Evolutionary conservation across 1,140 invertebrate species (phyloP), one percentile per base, ranked within the genome.

Genomic region (Venturia canescens): DNA sequence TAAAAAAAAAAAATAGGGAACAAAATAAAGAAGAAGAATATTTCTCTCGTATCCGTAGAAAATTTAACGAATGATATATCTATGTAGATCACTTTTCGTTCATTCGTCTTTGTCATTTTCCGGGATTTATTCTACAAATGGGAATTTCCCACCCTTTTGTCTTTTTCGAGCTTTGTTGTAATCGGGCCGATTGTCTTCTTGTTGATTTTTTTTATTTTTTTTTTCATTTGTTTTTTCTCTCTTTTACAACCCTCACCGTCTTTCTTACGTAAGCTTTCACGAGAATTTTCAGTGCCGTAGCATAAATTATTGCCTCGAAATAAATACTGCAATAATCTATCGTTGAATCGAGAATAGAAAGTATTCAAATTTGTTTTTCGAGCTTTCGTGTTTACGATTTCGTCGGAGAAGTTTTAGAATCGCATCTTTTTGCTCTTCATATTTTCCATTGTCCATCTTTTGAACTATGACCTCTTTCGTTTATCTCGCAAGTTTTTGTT

Each of bases 171-270:
- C 70, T 72, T 44, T 50, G n/a, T 72, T 21, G 18, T 70, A 27
- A 31, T 70, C 38, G 38, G 38, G 38, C 7, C 13, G 38, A 70
- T 38, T 18, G 67, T 70, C 38, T 44, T 44, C 13, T 44, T 44
- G 38, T 44, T 44, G 63, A 66, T 11, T 70, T 38, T 38, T 70
- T 70, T 38, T 70, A 4, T 29, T 69, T 21, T 23, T 70, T 27
- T 31, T 3, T n/a, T 66, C 21, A 7, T n/a, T n/a, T n/a, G n/a
- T n/a, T n/a, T n/a, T n/a, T n/a, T n/a, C n/a, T n/a, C n/a, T n/a
- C n/a, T n/a, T n/a, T n/a, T n/a, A n/a, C n/a, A n/a, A n/a, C n/a
- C n/a, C n/a, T n/a, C n/a, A n/a, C n/a, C n/a, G n/a, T n/a, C n/a
- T n/a, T n/a, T n/a, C n/a, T 70, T 4, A 18, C n/a, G 26, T 70